Conservation (phyloP, 2,797 vertebrate genomes). For the Uromys caudimaculatus region DNA sequence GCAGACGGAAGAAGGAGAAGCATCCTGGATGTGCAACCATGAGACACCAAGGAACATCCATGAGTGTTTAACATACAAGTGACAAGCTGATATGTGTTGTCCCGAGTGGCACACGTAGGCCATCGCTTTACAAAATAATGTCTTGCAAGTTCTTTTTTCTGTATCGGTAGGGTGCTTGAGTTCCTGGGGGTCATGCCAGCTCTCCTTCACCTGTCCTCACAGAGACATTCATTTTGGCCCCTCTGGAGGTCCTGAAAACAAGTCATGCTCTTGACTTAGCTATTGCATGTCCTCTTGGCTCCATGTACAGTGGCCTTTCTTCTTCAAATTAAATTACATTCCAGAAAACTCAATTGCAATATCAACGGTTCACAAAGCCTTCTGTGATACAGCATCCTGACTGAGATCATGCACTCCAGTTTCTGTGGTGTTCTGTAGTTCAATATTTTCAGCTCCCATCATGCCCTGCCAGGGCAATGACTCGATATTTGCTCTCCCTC, state of each 20-base stretch:
- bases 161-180: no score
- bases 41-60: neutral
- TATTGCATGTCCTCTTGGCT: neutral
- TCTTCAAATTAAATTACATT: neutral
- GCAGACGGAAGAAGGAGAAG: neutral
- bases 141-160: neutral
- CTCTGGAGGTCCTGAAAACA: neutral
- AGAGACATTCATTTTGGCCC: rapidly evolving
- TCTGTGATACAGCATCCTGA: neutral
- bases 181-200: neutral
- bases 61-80: rapidly evolving
- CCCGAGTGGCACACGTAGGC: neutral
- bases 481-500: neutral
- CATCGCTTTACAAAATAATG: neutral
- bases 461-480: no score
- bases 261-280: rapidly evolving
- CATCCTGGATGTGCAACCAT: rapidly evolving
- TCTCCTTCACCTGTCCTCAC: neutral
- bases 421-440: neutral
- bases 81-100: neutral
- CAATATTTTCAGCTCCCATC: neutral
- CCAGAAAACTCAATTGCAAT: neutral
- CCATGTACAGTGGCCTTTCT: neutral
- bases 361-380: neutral
- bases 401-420: rapidly evolving